phyloP scores from a whole-genome alignment of 1,140 invertebrate genomes.

The Ceratosolen fusciceps region DNA sequence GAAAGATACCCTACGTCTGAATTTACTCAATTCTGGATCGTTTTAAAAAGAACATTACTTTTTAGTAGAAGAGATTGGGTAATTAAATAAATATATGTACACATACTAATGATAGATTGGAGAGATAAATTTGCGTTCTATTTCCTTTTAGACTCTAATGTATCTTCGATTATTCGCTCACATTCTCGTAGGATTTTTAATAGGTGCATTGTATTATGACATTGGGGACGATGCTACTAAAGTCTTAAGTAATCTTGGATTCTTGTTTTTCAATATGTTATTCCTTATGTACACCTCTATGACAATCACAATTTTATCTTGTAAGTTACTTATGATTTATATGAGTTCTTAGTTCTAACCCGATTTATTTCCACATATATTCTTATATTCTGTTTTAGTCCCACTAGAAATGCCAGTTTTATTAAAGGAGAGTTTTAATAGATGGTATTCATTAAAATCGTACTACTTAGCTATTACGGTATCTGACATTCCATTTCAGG shows the following conservation, averaged over 20 bases:
- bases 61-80: conserved; percentile 90
- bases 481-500: conserved; percentile 97
- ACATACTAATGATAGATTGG: conserved; percentile 1
- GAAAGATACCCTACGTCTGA: conserved; percentile 84
- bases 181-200: conserved; percentile 90
- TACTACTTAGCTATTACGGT: conserved; percentile 97
- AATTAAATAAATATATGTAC: conserved; percentile 60
- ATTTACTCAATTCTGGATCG: conserved; percentile 84
- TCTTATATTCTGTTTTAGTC: conserved; percentile 74
- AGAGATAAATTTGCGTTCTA: not conserved
- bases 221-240: conserved; percentile 95
- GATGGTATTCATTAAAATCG: conserved; percentile 96
- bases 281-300: conserved; percentile 99
- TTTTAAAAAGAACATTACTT: conserved; percentile 82
- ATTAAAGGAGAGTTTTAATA: conserved; percentile 95
- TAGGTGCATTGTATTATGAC: conserved; percentile 92
- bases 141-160: conserved; percentile 85
- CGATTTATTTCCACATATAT: no score
- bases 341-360: no score
- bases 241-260: conserved; percentile 95
- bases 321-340: conserved; percentile 70
- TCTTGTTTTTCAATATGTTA: conserved; percentile 97
- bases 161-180: conserved; percentile 94
- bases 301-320: conserved; percentile 97
- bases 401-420: conserved; percentile 96